Evolutionary conservation across 2,113 vertebrate genomes (phyloP).

Genomic region (Platanista minor): DNA sequence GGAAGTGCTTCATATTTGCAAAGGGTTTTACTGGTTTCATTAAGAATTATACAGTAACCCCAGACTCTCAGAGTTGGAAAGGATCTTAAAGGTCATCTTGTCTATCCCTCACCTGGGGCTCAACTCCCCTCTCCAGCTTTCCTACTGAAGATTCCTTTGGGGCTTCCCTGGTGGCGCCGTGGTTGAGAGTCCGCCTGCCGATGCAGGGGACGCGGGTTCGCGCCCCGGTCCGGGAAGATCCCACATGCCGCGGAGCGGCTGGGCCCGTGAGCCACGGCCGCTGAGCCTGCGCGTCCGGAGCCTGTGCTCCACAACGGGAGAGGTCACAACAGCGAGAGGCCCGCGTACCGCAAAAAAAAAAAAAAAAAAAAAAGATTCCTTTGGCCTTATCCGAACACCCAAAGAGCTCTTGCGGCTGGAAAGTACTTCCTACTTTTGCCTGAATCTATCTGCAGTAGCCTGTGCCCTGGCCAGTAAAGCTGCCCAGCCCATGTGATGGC

Average conservation of each 20-base stretch:
- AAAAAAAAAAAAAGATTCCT: no score
- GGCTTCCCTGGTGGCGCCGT: no score
- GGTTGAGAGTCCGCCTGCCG: no score
- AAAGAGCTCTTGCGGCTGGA: background rate
- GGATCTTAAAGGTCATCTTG: slow-evolving; percentile 23
- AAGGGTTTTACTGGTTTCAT: slow-evolving; percentile 3
- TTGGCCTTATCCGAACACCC: background rate
- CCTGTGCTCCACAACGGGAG: no score
- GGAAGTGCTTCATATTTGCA: slow-evolving; percentile 18
- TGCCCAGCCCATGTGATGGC: background rate
- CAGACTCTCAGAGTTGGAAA: background rate
- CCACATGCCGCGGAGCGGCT: no score
- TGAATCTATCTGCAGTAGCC: background rate
- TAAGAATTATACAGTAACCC: background rate
- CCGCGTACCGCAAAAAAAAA: no score
- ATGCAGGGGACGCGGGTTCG: no score
- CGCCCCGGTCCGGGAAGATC: no score
- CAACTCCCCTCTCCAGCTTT: background rate
- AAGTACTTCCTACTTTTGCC: background rate
- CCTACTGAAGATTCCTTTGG: background rate
- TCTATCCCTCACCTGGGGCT: background rate
- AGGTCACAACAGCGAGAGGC: no score
- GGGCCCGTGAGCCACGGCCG: no score
- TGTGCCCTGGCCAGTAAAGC: rapidly evolving
- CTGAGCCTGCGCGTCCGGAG: no score